Conservation (phyloP, 1,140 invertebrate species). For the Polypedilum vanderplanki region DNA sequence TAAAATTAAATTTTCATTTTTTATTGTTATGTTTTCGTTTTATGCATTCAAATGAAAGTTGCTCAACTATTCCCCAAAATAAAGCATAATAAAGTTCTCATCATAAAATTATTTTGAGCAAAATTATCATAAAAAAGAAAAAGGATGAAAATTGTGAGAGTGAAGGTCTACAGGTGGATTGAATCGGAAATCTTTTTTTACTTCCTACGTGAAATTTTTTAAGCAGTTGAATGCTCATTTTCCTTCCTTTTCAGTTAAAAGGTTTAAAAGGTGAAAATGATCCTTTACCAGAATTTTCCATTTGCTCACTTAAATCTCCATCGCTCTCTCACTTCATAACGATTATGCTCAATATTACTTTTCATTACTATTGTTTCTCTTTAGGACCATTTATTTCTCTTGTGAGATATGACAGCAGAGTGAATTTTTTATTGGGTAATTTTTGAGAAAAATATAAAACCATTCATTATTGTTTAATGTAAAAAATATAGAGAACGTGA, state of each 20-base stretch:
- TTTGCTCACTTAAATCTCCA: not conserved
- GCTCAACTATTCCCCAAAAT: no score
- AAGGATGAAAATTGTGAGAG: not conserved
- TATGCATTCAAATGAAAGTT: no score
- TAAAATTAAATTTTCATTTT: no score
- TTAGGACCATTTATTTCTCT: not conserved
- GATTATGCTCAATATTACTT: not conserved
- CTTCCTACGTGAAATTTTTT: not conserved
- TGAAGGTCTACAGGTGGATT: not conserved
- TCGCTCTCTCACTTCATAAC: not conserved
- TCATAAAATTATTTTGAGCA: not conserved
- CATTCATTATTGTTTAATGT: not conserved
- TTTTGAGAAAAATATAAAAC: not conserved
- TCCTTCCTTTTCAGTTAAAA: not conserved
- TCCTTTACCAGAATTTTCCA: not conserved
- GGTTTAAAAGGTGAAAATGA: conserved; percentile 11
- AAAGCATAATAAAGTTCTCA: not conserved
- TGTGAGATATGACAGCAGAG: not conserved
- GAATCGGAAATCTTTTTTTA: not conserved
- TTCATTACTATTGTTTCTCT: conserved; percentile 6
- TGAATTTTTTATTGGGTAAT: not conserved
- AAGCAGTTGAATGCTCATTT: not conserved
- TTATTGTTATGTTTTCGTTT: no score
- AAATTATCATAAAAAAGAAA: not conserved
- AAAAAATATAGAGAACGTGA: not conserved